Evolutionary conservation across 2,888 invertebrate genomes (phyloP).

Genomic region (Hypsopygia costalis): DNA sequence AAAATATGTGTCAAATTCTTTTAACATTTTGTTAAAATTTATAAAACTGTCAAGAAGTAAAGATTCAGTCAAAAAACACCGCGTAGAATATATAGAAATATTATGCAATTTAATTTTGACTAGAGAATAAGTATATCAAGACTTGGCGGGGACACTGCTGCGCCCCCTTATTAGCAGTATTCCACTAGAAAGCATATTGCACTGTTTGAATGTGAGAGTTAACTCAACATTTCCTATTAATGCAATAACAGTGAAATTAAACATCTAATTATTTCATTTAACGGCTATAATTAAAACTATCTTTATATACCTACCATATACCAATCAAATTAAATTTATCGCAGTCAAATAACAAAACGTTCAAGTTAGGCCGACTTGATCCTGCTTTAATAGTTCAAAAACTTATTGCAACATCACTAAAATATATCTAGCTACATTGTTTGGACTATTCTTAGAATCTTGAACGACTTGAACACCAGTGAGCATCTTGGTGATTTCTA

Average conservation of each 20-base stretch:
- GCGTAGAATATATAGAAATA: slow-evolving; percentile 19
- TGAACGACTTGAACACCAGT: no score
- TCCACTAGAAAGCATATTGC: slow-evolving; percentile 4
- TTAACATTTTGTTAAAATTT: slow-evolving; percentile 37
- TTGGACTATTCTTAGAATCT: no score
- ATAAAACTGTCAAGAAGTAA: slow-evolving; percentile 35
- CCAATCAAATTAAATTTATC: no score
- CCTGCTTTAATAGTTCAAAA: slow-evolving; percentile 6
- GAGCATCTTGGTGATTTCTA: no score
- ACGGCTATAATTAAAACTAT: no score
- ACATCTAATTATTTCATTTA: no score
- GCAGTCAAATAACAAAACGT: no score
- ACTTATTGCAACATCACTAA: slow-evolving; percentile 17
- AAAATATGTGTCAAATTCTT: slow-evolving; percentile 45
- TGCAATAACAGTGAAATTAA: no score
- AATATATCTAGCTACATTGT: slow-evolving; percentile 24
- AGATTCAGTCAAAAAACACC: slow-evolving; percentile 44
- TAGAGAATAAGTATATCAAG: slow-evolving; percentile 14
- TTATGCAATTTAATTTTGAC: slow-evolving; percentile 22
- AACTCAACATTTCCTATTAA: no score
- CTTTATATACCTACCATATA: no score
- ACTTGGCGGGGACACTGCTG: no score
- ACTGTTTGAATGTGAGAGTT: neutral
- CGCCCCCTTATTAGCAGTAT: neutral
- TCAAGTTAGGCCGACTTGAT: slow-evolving; percentile 14